Evolutionary conservation across 2,113 vertebrate genomes (phyloP), one percentile per base, ranked within the genome.

Genomic region (Ascaphus truei): DNA sequence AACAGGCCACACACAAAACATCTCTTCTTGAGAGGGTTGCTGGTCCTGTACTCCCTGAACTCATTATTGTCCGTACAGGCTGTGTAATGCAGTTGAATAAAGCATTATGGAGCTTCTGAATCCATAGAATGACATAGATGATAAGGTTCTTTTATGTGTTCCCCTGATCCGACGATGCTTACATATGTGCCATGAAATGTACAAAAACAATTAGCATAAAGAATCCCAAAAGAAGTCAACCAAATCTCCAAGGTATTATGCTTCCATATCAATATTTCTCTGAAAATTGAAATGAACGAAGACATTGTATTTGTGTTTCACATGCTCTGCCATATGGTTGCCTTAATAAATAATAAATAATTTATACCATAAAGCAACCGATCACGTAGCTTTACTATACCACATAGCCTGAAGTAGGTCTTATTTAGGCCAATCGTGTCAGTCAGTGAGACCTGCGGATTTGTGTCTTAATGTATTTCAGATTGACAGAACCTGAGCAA

Each of bases 361-460:
- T 66, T 66, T 36, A 66, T 55, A 4, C 20, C 47, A 31, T 55
- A 48, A 15, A 43, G 41, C 50, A 55, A 43, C 63, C 63, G 36
- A 43, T 56, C 34, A 66, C 53, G 53, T 55, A 53, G 63, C 63
- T 66, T 56, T 55, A n/a, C 34, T 16, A 55, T 55, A 66, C 43
- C 50, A 43, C 50, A 66, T 66, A 66, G 26, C 63, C 63, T 31
- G 63, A 48, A 66, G 63, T 66, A 55, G 63, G 50, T 56, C 16
- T 66, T 66, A 66, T 20, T 34, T 53, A 26, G 63, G 18, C 63
- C 63, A 55, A 56, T 48, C 63, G 25, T 66, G 50, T 66, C 51
- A 55, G 63, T 39, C 63, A 66, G 63, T 37, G 52, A 55, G 48
- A 66, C 63, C 41, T 66, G 55, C 30, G 51, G 63, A 66, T 55